These are phyloP conservation scores for Ischnura elegans DNA, from an alignment of 2,888 invertebrate species.

Conservation along the genomic window DNA sequence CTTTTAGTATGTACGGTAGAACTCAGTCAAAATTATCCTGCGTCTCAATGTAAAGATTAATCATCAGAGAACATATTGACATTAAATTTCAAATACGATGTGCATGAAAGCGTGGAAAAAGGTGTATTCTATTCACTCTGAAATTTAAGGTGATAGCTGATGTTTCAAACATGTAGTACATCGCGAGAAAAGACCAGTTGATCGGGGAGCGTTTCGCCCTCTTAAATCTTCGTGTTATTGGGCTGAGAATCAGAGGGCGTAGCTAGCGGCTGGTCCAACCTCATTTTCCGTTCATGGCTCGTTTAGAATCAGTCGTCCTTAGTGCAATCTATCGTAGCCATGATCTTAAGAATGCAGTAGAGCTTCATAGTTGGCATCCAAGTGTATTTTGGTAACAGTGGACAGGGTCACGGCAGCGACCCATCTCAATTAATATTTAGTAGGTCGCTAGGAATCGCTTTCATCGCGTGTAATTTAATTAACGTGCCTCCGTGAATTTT, in stretches of 20 bases:
- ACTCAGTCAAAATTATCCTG: no score
- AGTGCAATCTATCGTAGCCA: not conserved
- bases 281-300: not conserved
- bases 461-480: not conserved
- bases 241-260: not conserved
- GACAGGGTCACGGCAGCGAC: not conserved
- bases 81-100: no score
- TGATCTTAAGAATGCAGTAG: not conserved
- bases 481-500: not conserved
- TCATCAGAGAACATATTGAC: no score
- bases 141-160: no score
- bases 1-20: no score
- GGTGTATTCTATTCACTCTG: no score
- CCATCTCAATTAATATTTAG: not conserved
- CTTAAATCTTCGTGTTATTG: no score
- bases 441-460: not conserved
- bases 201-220: no score
- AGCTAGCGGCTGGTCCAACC: not conserved
- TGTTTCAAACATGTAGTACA: no score
- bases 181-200: no score
- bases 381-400: not conserved
- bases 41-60: no score
- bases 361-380: not conserved
- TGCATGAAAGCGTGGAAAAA: no score
- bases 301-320: not conserved